Percentiles rank a stretch among this genome's conserved stretches.
These are phyloP conservation scores for Danio jaintianensis DNA, from an alignment of 2,797 vertebrate genomes.

Conservation along the genomic window DNA sequence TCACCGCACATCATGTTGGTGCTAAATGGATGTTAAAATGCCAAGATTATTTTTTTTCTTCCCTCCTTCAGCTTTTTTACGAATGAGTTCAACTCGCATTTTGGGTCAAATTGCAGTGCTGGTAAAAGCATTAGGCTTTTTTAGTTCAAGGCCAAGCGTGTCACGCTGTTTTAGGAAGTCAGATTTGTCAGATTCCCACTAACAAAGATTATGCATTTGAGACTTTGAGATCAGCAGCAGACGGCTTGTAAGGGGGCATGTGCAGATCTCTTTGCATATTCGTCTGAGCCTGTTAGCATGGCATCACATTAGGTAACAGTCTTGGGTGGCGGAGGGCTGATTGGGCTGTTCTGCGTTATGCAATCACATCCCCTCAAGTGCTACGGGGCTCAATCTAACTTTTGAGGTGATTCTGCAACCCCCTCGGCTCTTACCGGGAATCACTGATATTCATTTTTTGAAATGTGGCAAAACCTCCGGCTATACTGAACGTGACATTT, in stretches of 20 bases:
- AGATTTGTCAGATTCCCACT: slow-evolving; percentile 21
- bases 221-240: slow-evolving; percentile 34
- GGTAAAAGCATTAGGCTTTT: slow-evolving; percentile 7
- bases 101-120: slow-evolving; percentile 49
- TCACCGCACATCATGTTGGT: slow-evolving; percentile 49
- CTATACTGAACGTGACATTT: slow-evolving; percentile 27
- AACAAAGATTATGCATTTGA: slow-evolving; percentile 23
- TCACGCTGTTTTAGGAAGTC: slow-evolving; percentile 7
- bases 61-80: slow-evolving; percentile 4
- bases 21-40: slow-evolving; percentile 49
- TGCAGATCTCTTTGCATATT: slow-evolving; percentile 19
- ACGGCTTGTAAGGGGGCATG: slow-evolving; percentile 10
- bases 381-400: slow-evolving; percentile 27
- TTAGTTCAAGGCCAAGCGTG: neutral
- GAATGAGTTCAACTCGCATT: slow-evolving; percentile 40
- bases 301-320: slow-evolving; percentile 50
- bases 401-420: neutral
- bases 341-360: slow-evolving; percentile 24
- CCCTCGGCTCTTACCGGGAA: slow-evolving; percentile 13
- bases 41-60: slow-evolving; percentile 32
- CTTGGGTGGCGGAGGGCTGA: neutral
- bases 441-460: slow-evolving; percentile 39
- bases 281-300: slow-evolving; percentile 34
- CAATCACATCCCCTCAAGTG: slow-evolving; percentile 31
- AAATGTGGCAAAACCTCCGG: slow-evolving; percentile 31